Conservation (phyloP, 2,113 vertebrate species). For the Lepisosteus oculatus region DNA sequence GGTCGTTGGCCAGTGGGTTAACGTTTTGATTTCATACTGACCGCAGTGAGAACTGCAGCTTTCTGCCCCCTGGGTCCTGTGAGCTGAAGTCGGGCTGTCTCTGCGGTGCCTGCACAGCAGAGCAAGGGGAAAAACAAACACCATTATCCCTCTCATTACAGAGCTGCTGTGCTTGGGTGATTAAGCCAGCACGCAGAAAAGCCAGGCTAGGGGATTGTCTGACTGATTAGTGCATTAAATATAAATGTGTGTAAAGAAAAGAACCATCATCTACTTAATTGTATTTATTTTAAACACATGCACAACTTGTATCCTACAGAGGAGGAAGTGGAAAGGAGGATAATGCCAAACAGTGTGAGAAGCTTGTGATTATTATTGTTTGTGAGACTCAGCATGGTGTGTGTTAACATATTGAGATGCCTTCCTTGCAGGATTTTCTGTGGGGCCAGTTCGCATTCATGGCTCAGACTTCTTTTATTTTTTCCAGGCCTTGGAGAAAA, state of each 20-base stretch:
- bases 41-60: not conserved
- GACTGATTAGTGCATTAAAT: conserved; percentile 24
- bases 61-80: not conserved
- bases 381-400: conserved; percentile 23
- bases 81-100: not conserved
- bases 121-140: conserved; percentile 2
- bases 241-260: conserved; percentile 15
- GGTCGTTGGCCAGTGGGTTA: too few relatives aligned
- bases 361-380: conserved; percentile 36
- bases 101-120: conserved; percentile 2
- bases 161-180: conserved; percentile 16
- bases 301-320: conserved; percentile 15
- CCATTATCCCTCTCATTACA: conserved; percentile 7
- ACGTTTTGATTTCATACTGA: too few relatives aligned
- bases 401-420: conserved; percentile 27
- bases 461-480: conserved; percentile 29
- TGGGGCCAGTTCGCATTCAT: not conserved
- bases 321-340: conserved; percentile 20
- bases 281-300: conserved; percentile 41
- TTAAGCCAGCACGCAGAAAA: conserved; percentile 6
- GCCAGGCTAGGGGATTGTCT: conserved; percentile 11
- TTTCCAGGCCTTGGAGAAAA: conserved; percentile 17
- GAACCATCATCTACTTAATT: conserved; percentile 31
- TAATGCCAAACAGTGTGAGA: conserved; percentile 15
- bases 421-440: conserved; percentile 16